Evolutionary conservation across 2,113 vertebrate genomes (phyloP), one percentile per base, ranked within the genome.

Genomic region (Sus scrofa): DNA sequence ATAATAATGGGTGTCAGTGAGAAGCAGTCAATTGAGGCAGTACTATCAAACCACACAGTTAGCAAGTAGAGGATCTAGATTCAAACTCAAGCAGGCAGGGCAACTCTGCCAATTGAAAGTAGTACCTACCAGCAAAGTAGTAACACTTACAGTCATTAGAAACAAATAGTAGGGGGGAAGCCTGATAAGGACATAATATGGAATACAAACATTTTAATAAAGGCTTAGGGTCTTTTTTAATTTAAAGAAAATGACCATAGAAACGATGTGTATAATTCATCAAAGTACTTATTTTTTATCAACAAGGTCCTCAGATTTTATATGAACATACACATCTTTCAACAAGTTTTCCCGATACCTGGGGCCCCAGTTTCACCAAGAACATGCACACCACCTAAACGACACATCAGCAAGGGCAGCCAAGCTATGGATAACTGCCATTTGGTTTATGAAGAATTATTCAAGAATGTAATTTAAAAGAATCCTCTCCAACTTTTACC

Each of bases 181-280:
- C 37, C 30, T 73, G 54, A 65, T 4, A 71, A 71, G 2, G 56
- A 44, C 1, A 44, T 27, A 79, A 58, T 26, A 27, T n/a, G 34
- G 34, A 73, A 86, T 50, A 37, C 24, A 52, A 60, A 65, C 62
- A 50, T 89, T 88, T 95, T 50, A 54, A 70, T 60, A 27, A 88
- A 63, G 50, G 32, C 7, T 75, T 62, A 37, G 15, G 1, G 3
- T 50, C 14, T 84, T 83, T 52, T 30, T 68, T 94, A 60, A 62
- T 54, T 78, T 71, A 65, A 67, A 84, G 50, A 95, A 96, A 92
- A 86, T 62, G 9, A 87, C 79, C 4, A 44, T 32, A 91, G 44
- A 77, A 94, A 67, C 44, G 13, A 82, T 4, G 18, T 88, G 75
- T 54, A 52, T 96, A 92, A 83, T 68, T 44, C 26, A 86, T 89